Conservation (phyloP, 2,888 invertebrate species). For the Drosophila mimica region DNA sequence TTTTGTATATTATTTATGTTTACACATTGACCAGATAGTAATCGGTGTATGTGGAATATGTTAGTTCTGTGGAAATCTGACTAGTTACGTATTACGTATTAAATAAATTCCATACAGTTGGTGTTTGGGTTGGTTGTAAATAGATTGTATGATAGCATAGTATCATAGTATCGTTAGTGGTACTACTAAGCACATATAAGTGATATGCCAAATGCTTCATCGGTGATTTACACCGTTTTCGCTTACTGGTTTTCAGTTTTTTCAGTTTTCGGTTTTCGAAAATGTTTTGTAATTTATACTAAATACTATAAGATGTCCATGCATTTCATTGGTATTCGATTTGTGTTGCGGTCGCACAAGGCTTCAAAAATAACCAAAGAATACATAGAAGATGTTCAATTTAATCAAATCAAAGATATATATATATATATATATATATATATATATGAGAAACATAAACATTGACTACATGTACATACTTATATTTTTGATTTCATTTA, state of each 20-base stretch:
- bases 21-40: not conserved
- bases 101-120: constrained; percentile 38
- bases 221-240: constrained; percentile 13
- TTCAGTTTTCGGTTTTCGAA: not conserved
- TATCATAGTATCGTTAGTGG: constrained; percentile 4
- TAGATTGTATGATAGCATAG: constrained; percentile 1
- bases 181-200: constrained; percentile 34
- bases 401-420: not conserved
- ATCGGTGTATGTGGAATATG: constrained; percentile 1
- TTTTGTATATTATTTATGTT: not conserved
- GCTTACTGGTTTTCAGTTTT: not conserved
- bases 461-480: not conserved
- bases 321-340: not conserved
- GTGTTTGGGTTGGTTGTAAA: constrained; percentile 10
- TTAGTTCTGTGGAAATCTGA: constrained; percentile 26
- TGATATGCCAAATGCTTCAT: constrained; percentile 55
- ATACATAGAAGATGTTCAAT: not conserved
- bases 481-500: not conserved
- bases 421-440: not conserved
- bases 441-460: not conserved
- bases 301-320: not conserved
- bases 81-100: constrained; percentile 21
- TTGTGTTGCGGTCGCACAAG: not conserved
- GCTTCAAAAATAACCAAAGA: not conserved
- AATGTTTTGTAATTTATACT: not conserved